phyloP scores from a whole-genome alignment of 1,140 invertebrate species.

The Drosophila equinoxialis region DNA sequence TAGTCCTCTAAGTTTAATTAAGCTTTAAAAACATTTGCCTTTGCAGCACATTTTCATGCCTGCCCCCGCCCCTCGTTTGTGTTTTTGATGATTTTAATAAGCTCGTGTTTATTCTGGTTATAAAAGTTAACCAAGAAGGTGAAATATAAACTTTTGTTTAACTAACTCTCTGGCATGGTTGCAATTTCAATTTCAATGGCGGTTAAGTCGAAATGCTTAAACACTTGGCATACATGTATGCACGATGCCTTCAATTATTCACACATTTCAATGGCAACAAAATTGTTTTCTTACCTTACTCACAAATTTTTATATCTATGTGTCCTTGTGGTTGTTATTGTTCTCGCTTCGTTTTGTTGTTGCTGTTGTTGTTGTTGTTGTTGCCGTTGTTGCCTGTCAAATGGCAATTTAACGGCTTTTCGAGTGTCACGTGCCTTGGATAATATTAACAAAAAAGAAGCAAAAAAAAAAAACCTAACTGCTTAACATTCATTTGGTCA shows the following conservation, averaged over 20 bases:
- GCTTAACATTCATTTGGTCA: conserved; percentile 77
- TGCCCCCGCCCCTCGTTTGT: too few species aligned
- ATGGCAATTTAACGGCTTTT: conserved; percentile 66
- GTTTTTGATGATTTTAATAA: too few species aligned
- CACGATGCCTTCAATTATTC: conserved; percentile 52
- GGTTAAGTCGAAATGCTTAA: neutral
- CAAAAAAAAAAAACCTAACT: conserved; percentile 51
- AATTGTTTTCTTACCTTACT: conserved; percentile 49
- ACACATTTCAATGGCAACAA: conserved; percentile 54
- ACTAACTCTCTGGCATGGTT: too few species aligned
- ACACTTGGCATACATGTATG: conserved; percentile 14
- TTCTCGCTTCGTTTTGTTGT: conserved; percentile 4
- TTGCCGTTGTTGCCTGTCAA: conserved; percentile 55
- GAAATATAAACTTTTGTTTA: too few species aligned
- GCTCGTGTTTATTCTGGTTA: too few species aligned
- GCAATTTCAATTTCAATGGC: too few species aligned
- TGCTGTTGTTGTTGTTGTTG: conserved; percentile 20
- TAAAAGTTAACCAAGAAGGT: too few species aligned
- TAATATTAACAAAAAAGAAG: conserved; percentile 29
- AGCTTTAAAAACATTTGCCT: too few species aligned
- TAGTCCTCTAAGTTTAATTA: too few species aligned
- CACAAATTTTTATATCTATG: conserved; percentile 33
- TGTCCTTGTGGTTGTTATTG: conserved; percentile 28
- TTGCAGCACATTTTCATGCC: too few species aligned
- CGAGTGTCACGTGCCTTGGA: conserved; percentile 55